Conservation (phyloP, 2,797 vertebrate genomes). For the Scleropages formosus region DNA sequence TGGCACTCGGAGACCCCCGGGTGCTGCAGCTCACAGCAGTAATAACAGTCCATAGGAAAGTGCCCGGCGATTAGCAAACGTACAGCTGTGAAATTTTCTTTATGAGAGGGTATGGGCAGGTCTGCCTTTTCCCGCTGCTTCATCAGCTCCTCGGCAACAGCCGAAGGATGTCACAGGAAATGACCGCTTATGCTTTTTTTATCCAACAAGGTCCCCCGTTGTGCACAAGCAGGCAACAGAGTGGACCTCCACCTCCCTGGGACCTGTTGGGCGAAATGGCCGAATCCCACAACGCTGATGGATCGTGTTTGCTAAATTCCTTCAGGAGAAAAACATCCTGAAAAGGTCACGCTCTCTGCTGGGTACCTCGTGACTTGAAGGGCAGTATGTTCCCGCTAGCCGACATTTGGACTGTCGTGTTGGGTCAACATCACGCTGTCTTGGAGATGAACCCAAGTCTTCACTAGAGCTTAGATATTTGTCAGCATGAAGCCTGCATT, state of each 20-base stretch:
- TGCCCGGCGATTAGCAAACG: background rate
- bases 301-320: background rate
- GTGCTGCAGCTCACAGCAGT: background rate
- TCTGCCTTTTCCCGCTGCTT: background rate
- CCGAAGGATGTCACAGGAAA: conserved; percentile 26
- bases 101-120: background rate
- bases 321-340: background rate
- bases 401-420: too few species aligned
- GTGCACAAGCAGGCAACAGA: background rate
- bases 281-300: background rate
- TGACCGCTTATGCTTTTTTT: background rate
- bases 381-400: background rate
- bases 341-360: background rate
- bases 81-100: background rate
- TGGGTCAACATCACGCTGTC: background rate
- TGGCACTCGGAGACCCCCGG: background rate
- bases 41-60: background rate
- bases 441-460: conserved; percentile 12
- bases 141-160: conserved; percentile 34
- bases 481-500: conserved; percentile 18
- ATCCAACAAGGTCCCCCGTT: background rate
- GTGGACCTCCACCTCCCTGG: background rate
- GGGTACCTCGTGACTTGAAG: background rate
- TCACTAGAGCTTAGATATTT: conserved; percentile 22
- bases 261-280: background rate